Base-by-base conservation (phyloP, 1,140 invertebrate species). In the Drosophila busckii region DNA sequence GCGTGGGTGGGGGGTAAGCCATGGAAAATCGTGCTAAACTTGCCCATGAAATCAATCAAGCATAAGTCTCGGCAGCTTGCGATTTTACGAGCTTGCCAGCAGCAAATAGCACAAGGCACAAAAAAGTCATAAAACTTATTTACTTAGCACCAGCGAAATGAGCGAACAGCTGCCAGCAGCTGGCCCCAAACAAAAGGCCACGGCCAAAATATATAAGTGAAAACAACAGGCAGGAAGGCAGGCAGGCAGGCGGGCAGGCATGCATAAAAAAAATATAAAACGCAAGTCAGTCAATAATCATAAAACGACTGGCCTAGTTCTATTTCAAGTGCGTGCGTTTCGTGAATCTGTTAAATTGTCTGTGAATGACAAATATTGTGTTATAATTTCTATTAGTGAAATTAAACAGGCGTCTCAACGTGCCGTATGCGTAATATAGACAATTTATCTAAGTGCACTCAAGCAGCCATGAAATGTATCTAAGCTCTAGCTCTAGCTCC, bases 351-450 rank as follows among this genome's bases (percentile, higher is more conserved):
- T 83, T 82, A 70, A 82, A 82, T 82, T 75, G 75, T 64, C 76
- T 70, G 75, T 82, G 65, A 82, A 82, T 82, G 75, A 82, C 75
- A 82, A 82, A 82, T 82, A 82, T 82, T 82, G 75, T 82, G 76
- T 67, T 70, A 82, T 82, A 82, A 82, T 82, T 66, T 69, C 75
- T 75, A 82, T 82, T 82, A 75, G 53, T 53, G 49, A 80, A 82
- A 82, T 82, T 83, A 70, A 82, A 70, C 60, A 66, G 40, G 35
- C 49, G 37, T n/a, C 56, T 32, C 38, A 52, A 66, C 65, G 75
- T 66, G 60, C 46, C 75, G 69, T 75, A 75, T 82, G 70, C 75
- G 69, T 65, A 62, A 62, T 82, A 82, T 75, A 75, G n/a, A n/a
- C 83, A 66, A 82, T 82, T 82, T 82, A 42, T 65, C 65, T 70